These are phyloP conservation scores for Lates japonicus DNA, from an alignment of 2,797 vertebrate genomes.

Conservation along the genomic window DNA sequence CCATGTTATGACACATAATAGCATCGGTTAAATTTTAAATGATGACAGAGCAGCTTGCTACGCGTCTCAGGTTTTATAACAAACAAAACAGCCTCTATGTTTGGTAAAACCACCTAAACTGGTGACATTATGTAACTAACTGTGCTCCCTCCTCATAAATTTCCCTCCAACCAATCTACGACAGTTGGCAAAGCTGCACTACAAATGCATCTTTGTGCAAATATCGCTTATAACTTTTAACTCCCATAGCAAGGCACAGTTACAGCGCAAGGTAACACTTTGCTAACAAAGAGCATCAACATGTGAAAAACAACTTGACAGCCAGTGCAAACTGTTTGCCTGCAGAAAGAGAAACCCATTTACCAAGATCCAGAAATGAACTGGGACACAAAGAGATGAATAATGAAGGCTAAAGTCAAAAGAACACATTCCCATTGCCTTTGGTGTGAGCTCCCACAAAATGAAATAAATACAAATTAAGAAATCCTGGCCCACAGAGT, in stretches of 20 bases:
- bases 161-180: conserved; percentile 2
- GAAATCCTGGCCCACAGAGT: conserved; percentile 50
- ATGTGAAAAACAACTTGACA: neutral
- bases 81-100: conserved; percentile 39
- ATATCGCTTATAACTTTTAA: neutral
- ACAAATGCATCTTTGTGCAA: conserved; percentile 16
- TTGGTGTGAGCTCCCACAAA: conserved; percentile 43
- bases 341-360: conserved; percentile 19
- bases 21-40: conserved; percentile 23
- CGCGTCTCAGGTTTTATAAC: conserved; percentile 22
- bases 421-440: conserved; percentile 19
- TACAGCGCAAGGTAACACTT: neutral
- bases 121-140: conserved; percentile 39
- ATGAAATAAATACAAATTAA: conserved; percentile 52
- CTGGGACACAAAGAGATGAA: neutral
- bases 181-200: conserved; percentile 4
- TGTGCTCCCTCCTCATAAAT: conserved; percentile 13
- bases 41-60: conserved; percentile 22
- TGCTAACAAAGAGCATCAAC: neutral
- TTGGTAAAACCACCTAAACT: conserved; percentile 38
- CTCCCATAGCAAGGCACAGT: neutral
- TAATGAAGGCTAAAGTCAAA: conserved; percentile 17
- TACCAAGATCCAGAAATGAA: conserved; percentile 7
- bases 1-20: conserved; percentile 28
- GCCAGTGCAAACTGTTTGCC: neutral